Conservation (phyloP, 2,888 invertebrate species). For the Lymantria dispar region DNA sequence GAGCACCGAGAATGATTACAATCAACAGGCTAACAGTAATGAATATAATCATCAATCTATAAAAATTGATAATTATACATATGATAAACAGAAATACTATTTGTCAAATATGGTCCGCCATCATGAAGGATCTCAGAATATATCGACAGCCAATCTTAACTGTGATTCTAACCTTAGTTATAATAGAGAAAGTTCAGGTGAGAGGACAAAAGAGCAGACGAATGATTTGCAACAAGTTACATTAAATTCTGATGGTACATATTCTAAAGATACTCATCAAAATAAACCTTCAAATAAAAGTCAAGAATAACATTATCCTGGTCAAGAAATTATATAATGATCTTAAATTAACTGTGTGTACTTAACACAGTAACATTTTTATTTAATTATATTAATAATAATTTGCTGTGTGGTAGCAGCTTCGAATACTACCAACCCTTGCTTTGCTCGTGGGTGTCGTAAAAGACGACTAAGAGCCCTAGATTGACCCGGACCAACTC, state of each 20-base stretch:
- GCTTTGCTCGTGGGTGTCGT: too few species aligned
- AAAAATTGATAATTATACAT: constrained; percentile 41
- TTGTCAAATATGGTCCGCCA: constrained; percentile 16
- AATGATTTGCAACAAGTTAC: constrained; percentile 21
- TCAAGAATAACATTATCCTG: neutral
- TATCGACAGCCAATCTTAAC: constrained; percentile 14
- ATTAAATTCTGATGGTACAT: constrained; percentile 14
- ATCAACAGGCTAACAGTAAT: constrained; percentile 23
- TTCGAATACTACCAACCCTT: too few species aligned
- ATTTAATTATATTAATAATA: too few species aligned
- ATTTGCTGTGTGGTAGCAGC: too few species aligned
- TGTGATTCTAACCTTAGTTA: constrained; percentile 14
- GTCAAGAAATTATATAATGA: neutral
- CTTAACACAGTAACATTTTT: neutral
- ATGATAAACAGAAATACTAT: constrained; percentile 48
- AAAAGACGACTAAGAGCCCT: too few species aligned
- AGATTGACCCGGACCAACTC: too few species aligned
- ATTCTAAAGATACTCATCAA: constrained; percentile 20
- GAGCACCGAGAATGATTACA: too few species aligned
- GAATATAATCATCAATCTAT: constrained; percentile 10
- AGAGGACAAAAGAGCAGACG: constrained; percentile 23
- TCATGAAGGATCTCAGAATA: constrained; percentile 18
- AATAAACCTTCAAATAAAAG: constrained; percentile 8
- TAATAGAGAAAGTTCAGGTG: constrained; percentile 25
- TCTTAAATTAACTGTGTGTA: neutral